phyloP scores from a whole-genome alignment of 2,888 invertebrate genomes.

The Gibbula magus region DNA sequence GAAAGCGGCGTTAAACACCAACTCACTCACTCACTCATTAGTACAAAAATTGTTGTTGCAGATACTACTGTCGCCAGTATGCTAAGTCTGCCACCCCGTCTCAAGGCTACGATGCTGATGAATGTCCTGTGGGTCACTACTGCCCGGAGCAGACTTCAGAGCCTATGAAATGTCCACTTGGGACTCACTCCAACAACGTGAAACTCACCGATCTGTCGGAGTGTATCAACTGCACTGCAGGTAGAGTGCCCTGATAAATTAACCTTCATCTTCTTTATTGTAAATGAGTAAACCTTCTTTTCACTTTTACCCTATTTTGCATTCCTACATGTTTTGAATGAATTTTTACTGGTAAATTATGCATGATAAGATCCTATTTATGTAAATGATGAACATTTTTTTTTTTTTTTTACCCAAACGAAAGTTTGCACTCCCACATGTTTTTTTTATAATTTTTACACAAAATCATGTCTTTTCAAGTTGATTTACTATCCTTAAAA shows the following conservation, averaged over 20 bases:
- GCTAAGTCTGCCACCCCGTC: conserved; percentile 68
- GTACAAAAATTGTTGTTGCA: conserved; percentile 30
- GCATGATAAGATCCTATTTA: no score
- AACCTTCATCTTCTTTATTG: neutral
- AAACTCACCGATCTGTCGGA: conserved; percentile 54
- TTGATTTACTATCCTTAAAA: no score
- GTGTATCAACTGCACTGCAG: conserved; percentile 69
- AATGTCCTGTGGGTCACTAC: conserved; percentile 70
- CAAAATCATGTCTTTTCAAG: no score
- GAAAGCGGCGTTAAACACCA: neutral
- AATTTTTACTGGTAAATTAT: no score
- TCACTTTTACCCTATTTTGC: no score
- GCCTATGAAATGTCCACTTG: conserved; percentile 69
- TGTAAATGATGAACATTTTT: no score
- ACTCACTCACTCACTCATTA: neutral
- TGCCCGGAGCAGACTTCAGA: conserved; percentile 67
- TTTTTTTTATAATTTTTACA: no score
- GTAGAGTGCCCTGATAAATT: conserved; percentile 36
- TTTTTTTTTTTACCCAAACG: no score
- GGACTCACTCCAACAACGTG: conserved; percentile 64
- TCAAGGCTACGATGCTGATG: conserved; percentile 65
- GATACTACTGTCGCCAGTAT: conserved; percentile 69
- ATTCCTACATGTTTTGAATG: no score
- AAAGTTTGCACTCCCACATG: no score
- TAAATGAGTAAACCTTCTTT: no score